A percentile compares a stretch with the other conserved stretches of the same genome.
These are phyloP conservation scores for Pedicia rivosa DNA, from an alignment of 2,888 invertebrate species.

Conservation along the genomic window DNA sequence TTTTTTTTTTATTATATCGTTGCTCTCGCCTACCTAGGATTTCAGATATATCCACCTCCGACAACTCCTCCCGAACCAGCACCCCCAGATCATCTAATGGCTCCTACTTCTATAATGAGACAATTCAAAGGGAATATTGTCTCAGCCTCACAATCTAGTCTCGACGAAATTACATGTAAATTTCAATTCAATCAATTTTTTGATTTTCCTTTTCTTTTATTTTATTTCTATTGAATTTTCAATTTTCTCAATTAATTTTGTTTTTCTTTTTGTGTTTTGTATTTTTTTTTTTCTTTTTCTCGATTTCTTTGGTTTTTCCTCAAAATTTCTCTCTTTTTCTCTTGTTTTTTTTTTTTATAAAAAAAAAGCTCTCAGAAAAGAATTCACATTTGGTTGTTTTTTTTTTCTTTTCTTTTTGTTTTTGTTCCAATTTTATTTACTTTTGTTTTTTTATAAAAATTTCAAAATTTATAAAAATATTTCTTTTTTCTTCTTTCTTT, in stretches of 20 bases:
- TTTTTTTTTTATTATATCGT: too few relatives aligned
- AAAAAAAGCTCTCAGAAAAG: too few relatives aligned
- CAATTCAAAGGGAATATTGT: slow-evolving; percentile 34
- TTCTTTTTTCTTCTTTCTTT: too few relatives aligned
- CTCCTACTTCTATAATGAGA: slow-evolving; percentile 33
- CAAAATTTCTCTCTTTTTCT: too few relatives aligned
- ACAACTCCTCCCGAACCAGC: slow-evolving; percentile 75
- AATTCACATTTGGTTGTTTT: too few relatives aligned
- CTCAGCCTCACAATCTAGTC: slow-evolving; percentile 42
- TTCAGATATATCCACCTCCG: slow-evolving; percentile 70
- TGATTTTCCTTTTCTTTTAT: neutral
- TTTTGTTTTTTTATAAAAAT: neutral
- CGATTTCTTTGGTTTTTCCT: slow-evolving; percentile 5
- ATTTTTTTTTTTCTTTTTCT: neutral
- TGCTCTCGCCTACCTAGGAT: too few relatives aligned
- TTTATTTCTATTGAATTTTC: neutral
- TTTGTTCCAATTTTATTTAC: slow-evolving; percentile 11
- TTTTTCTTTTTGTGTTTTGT: neutral
- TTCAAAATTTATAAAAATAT: neutral
- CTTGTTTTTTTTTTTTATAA: too few relatives aligned
- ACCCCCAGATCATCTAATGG: slow-evolving; percentile 60
- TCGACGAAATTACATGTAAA: slow-evolving; percentile 49
- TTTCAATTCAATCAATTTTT: slow-evolving; percentile 7
- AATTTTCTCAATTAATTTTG: too few relatives aligned
- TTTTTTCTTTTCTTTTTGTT: too few relatives aligned